Conservation (phyloP, 2,797 vertebrate genomes). For the Crypturellus tataupa region DNA sequence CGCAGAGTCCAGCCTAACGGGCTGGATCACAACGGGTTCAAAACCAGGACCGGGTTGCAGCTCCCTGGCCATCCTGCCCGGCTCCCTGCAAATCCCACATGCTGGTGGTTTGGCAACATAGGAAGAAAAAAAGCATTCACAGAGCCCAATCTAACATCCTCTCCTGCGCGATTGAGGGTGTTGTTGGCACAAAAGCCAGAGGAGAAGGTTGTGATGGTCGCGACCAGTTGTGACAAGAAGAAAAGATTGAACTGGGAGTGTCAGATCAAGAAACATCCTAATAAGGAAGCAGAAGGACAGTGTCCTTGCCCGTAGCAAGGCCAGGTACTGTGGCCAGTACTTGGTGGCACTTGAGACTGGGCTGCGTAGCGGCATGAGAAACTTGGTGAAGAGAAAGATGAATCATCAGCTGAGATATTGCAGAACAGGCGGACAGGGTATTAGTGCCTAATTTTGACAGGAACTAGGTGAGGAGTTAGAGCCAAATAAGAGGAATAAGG, state of each 20-base stretch:
- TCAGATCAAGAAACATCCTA: neutral
- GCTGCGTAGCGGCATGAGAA: neutral
- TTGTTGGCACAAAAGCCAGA: neutral
- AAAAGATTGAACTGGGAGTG: neutral
- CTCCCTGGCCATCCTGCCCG: accelerated
- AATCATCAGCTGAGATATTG: neutral
- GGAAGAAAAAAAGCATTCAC: too few species aligned
- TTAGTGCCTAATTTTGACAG: neutral
- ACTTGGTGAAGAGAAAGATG: neutral
- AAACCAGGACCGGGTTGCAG: accelerated
- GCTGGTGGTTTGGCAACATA: neutral
- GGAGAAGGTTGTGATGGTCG: neutral
- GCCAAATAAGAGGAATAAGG: neutral
- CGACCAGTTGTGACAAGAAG: neutral
- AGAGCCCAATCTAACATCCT: neutral
- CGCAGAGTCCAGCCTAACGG: neutral
- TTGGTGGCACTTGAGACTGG: neutral
- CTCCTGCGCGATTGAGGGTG: neutral
- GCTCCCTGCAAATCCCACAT: neutral
- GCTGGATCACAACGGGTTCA: neutral
- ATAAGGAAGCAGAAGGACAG: neutral
- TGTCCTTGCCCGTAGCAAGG: neutral
- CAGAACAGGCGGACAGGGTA: neutral
- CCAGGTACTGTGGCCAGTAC: neutral
- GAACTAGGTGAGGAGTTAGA: neutral